These are phyloP conservation scores for Drosophila dunni DNA, from an alignment of 1,140 invertebrate genomes.

Conservation along the genomic window DNA sequence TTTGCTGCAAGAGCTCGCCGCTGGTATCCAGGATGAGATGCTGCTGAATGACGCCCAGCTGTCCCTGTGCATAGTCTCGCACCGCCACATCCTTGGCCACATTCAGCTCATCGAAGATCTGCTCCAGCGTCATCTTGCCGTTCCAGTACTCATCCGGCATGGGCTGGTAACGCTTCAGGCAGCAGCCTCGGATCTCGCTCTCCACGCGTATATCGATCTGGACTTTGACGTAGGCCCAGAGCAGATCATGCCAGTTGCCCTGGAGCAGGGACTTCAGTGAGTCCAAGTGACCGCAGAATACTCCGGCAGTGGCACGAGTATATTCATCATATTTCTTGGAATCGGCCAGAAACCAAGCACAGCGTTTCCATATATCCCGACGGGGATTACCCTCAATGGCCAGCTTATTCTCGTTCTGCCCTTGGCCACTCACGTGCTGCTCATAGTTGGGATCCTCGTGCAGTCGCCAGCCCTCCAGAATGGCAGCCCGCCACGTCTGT, in stretches of 20 bases:
- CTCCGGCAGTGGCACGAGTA: constrained; percentile 90
- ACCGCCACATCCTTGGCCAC: constrained; percentile 86
- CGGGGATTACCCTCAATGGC: constrained; percentile 93
- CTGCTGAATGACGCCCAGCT: constrained; percentile 90
- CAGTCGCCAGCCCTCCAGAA: constrained; percentile 94
- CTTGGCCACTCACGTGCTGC: constrained; percentile 64
- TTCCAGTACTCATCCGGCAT: constrained; percentile 93
- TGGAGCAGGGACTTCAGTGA: constrained; percentile 90
- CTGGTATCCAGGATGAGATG: constrained; percentile 91
- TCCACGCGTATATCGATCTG: constrained; percentile 95
- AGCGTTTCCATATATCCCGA: constrained; percentile 95
- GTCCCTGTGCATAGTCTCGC: constrained; percentile 86
- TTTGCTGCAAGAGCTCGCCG: constrained; percentile 87
- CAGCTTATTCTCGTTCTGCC: constrained; percentile 82
- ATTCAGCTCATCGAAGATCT: constrained; percentile 89
- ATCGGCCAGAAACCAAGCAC: constrained; percentile 90
- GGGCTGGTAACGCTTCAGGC: constrained; percentile 85
- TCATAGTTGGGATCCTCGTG: constrained; percentile 92
- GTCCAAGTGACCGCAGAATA: constrained; percentile 93
- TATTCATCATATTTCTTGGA: constrained; percentile 86
- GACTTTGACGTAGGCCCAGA: constrained; percentile 95
- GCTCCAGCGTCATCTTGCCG: constrained; percentile 89
- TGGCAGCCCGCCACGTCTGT: constrained; percentile 95
- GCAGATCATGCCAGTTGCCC: constrained; percentile 93
- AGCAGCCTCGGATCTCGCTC: constrained; percentile 86